Percentiles rank a stretch among this genome's conserved stretches.
phyloP scores from a whole-genome alignment of 2,797 vertebrate species.

The Melanogrammus aeglefinus region DNA sequence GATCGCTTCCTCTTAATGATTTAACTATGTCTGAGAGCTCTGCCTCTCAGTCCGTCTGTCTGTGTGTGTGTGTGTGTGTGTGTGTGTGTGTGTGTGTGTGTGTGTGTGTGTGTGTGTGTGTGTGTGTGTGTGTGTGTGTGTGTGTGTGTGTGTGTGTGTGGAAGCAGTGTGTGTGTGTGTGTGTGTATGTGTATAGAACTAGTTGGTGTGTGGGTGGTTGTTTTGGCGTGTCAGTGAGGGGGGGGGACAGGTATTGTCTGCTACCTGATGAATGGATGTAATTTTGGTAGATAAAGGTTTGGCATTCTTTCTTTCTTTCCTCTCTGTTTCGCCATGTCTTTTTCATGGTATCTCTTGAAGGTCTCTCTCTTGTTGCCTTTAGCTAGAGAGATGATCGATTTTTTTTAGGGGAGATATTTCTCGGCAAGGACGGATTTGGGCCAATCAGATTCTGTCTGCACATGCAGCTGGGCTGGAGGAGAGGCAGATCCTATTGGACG shows the following conservation, averaged over 20 bases:
- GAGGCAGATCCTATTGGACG: slow-evolving; percentile 76
- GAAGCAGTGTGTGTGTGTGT: neutral
- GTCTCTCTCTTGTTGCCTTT: neutral
- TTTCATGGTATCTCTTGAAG: neutral
- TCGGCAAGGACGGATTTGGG: slow-evolving; percentile 58
- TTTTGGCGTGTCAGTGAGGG: slow-evolving; percentile 29
- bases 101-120: slow-evolving; percentile 11
- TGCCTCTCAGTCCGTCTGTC: slow-evolving; percentile 20
- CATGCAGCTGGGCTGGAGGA: slow-evolving; percentile 69
- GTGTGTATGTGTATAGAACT: neutral
- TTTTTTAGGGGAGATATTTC: slow-evolving; percentile 54
- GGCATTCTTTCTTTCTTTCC: slow-evolving; percentile 20
- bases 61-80: slow-evolving; percentile 10
- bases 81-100: slow-evolving; percentile 20
- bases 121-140: slow-evolving; percentile 8
- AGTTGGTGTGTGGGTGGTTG: slow-evolving; percentile 9
- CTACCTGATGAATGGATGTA: slow-evolving; percentile 63
- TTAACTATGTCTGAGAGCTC: slow-evolving; percentile 56
- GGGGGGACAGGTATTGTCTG: slow-evolving; percentile 66
- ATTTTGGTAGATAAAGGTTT: slow-evolving; percentile 59
- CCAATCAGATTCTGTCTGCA: slow-evolving; percentile 65
- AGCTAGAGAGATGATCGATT: slow-evolving; percentile 39
- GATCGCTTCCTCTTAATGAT: slow-evolving; percentile 58
- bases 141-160: neutral
- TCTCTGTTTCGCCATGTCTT: slow-evolving; percentile 13